phyloP scores from a whole-genome alignment of 37 sponge, comb jelly and placozoan genomes.

The Hormiphora californensis region DNA sequence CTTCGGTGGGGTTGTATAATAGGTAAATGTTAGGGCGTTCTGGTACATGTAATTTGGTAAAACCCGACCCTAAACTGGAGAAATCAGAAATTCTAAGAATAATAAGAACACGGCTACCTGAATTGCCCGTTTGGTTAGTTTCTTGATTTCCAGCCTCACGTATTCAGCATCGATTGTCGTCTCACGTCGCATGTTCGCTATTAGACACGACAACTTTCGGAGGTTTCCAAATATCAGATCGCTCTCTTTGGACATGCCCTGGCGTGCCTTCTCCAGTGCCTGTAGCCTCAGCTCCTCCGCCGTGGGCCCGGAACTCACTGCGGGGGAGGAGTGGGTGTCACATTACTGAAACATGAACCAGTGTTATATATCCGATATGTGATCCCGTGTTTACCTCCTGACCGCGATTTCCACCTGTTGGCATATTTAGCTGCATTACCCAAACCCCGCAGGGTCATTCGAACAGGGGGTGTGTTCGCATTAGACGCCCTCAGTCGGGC shows the following conservation, averaged over 20 bases:
- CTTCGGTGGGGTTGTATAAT: too few species aligned
- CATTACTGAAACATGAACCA: too few species aligned
- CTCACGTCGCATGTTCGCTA: constrained; percentile 43
- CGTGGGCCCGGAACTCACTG: constrained; percentile 17
- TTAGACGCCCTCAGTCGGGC: too few species aligned
- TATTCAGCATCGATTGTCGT: constrained; percentile 37
- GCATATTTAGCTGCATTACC: constrained; percentile 23
- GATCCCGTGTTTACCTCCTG: too few species aligned
- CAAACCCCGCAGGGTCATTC: background rate
- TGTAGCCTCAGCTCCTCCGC: constrained; percentile 13
- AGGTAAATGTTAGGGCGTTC: too few species aligned
- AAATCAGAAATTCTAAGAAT: too few species aligned
- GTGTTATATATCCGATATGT: too few species aligned
- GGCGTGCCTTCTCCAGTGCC: constrained; percentile 18
- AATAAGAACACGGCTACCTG: too few species aligned
- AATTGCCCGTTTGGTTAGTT: constrained; percentile 49
- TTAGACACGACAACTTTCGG: background rate
- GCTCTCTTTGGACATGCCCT: constrained; percentile 27
- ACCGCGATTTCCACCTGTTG: constrained; percentile 21
- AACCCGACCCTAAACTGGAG: too few species aligned
- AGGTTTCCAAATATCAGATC: constrained; percentile 1
- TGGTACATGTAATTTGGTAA: too few species aligned
- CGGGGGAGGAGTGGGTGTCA: too few species aligned
- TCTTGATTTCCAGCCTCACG: constrained; percentile 31
- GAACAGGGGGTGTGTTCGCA: constrained; percentile 14